These are phyloP conservation scores for Pedicia rivosa DNA, from an alignment of 2,888 invertebrate species.

Conservation along the genomic window DNA sequence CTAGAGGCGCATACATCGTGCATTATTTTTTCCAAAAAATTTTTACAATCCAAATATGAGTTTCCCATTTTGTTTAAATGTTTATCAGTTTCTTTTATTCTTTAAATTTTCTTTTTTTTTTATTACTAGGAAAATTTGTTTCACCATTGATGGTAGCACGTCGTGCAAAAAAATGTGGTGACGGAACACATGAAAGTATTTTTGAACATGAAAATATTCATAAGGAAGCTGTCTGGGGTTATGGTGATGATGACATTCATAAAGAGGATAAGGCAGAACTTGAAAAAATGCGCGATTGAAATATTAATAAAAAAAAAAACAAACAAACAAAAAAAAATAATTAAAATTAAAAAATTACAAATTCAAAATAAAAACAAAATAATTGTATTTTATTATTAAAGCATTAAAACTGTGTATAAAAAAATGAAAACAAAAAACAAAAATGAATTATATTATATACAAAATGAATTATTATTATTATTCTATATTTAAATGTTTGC, in stretches of 20 bases:
- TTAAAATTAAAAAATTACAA: no score
- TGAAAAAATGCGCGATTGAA: slow-evolving; percentile 33
- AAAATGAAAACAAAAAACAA: no score
- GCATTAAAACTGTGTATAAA: no score
- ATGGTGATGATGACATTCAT: slow-evolving; percentile 40
- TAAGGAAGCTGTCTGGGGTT: slow-evolving; percentile 40
- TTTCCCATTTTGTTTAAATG: neutral
- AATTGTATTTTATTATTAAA: no score
- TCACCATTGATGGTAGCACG: slow-evolving; percentile 39
- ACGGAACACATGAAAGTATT: slow-evolving; percentile 38
- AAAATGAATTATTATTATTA: no score
- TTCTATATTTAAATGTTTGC: no score
- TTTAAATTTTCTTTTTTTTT: slow-evolving; percentile 1
- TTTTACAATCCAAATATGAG: neutral
- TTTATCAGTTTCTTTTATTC: neutral
- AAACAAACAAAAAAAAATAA: no score
- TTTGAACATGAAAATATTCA: slow-evolving; percentile 26
- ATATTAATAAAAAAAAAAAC: neutral
- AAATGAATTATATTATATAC: no score
- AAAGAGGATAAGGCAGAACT: slow-evolving; percentile 38
- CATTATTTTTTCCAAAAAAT: no score
- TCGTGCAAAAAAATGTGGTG: slow-evolving; percentile 40
- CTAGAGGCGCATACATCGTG: no score
- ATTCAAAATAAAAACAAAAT: no score
- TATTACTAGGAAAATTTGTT: slow-evolving; percentile 35